phyloP scores from a whole-genome alignment of 1,140 invertebrate species.

The Drosophila teissieri region DNA sequence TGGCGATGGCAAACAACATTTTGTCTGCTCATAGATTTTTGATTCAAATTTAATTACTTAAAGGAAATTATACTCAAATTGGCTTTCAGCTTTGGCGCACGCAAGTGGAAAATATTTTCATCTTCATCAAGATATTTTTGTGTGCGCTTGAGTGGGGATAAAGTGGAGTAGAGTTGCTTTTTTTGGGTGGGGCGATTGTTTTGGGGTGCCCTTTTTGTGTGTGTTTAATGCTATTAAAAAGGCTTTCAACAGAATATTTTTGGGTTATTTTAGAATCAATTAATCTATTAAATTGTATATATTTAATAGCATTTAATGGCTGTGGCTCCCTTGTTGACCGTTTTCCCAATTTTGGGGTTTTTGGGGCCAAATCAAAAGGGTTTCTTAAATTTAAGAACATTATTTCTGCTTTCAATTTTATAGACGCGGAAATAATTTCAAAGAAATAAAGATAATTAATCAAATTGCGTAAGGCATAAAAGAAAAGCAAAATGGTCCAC shows the following conservation, averaged over 20 bases:
- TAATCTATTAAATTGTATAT: slow-evolving; percentile 48
- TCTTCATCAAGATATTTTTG: slow-evolving; percentile 47
- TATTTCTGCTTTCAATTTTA: not conserved
- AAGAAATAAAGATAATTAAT: too few species aligned
- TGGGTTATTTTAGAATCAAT: slow-evolving; percentile 44
- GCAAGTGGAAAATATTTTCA: slow-evolving; percentile 52
- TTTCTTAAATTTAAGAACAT: slow-evolving; percentile 3
- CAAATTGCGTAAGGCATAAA: too few species aligned
- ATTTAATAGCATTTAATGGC: slow-evolving; percentile 38
- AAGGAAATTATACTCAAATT: slow-evolving; percentile 52
- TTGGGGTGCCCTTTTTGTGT: slow-evolving; percentile 33
- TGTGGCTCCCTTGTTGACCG: slow-evolving; percentile 26
- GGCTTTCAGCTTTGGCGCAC: slow-evolving; percentile 47
- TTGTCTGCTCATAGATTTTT: slow-evolving; percentile 51
- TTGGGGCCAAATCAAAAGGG: slow-evolving; percentile 7
- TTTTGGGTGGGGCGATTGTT: slow-evolving; percentile 14
- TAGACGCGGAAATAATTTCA: too few species aligned
- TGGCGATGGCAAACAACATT: slow-evolving; percentile 24
- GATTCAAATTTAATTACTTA: slow-evolving; percentile 54
- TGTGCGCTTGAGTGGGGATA: slow-evolving; percentile 21
- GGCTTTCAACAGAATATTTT: slow-evolving; percentile 43
- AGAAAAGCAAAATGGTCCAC: too few species aligned
- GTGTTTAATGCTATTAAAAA: slow-evolving; percentile 45
- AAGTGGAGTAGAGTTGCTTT: slow-evolving; percentile 13
- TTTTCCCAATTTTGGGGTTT: slow-evolving; percentile 13